Percentiles rank a stretch among this genome's conserved stretches.
phyloP scores from a whole-genome alignment of 1,140 invertebrate genomes.

The Drosophila grimshawi region DNA sequence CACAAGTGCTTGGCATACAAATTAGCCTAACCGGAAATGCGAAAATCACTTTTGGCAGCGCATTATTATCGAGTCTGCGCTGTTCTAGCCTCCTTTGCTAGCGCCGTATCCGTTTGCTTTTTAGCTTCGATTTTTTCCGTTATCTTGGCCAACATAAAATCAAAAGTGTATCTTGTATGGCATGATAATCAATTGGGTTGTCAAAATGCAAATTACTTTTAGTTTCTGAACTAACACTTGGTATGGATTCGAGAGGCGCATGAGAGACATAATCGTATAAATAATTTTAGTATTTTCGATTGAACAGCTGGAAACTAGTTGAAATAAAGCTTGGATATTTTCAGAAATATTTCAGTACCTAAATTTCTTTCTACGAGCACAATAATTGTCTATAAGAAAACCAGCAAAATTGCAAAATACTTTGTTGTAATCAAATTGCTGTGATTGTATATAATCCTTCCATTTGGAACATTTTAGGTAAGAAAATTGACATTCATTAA shows the following conservation, averaged over 20 bases:
- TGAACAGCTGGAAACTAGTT: too few relatives aligned
- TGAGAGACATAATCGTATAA: neutral
- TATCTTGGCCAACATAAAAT: constrained; percentile 3
- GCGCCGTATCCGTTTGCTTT: constrained; percentile 2
- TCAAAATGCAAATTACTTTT: constrained; percentile 62
- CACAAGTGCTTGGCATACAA: constrained; percentile 78
- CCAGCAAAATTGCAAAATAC: too few relatives aligned
- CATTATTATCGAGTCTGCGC: constrained; percentile 74
- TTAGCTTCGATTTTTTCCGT: constrained; percentile 16
- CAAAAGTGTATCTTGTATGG: constrained; percentile 2
- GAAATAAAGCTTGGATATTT: too few relatives aligned
- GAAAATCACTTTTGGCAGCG: constrained; percentile 77
- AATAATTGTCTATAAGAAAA: too few relatives aligned
- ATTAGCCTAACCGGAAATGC: constrained; percentile 75
- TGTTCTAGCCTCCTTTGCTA: constrained; percentile 3
- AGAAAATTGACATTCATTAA: neutral
- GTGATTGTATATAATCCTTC: neutral
- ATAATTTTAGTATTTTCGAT: neutral
- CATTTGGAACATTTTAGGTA: neutral
- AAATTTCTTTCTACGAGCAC: too few relatives aligned
- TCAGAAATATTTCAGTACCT: too few relatives aligned
- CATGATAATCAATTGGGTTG: constrained; percentile 9
- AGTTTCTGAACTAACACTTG: constrained; percentile 20
- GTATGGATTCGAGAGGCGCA: neutral
- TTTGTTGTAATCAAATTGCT: neutral